A percentile compares a stretch with the other conserved stretches of the same genome.
These are phyloP conservation scores for Genyomyrus donnyi DNA, from an alignment of 2,113 vertebrate genomes.

Conservation along the genomic window DNA sequence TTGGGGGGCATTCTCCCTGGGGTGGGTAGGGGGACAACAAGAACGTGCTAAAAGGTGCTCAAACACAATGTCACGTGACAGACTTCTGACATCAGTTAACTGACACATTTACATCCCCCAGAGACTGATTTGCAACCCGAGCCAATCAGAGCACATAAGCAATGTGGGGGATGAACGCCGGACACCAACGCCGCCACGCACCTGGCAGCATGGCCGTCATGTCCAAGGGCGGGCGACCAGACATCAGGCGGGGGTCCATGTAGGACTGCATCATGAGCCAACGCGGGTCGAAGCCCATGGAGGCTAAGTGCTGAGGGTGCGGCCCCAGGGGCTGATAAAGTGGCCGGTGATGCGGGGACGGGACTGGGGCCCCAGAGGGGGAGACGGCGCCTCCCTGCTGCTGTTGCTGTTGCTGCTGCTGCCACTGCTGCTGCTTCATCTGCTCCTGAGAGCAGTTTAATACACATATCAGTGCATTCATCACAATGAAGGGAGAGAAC, in stretches of 20 bases:
- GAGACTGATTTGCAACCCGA: background rate
- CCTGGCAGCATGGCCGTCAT: conserved; percentile 85
- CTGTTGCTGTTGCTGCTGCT: conserved; percentile 59
- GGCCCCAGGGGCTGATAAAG: conserved; percentile 89
- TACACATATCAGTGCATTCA: background rate
- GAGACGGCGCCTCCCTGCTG: conserved; percentile 73
- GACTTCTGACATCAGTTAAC: background rate
- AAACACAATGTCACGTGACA: background rate
- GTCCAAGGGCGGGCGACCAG: conserved; percentile 84
- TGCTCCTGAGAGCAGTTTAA: conserved; percentile 71
- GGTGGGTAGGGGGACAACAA: background rate
- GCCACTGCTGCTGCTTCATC: conserved; percentile 77
- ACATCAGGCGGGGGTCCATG: conserved; percentile 96
- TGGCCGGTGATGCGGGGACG: conserved; percentile 80
- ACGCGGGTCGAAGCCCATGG: conserved; percentile 94
- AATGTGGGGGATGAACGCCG: background rate
- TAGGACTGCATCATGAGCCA: conserved; percentile 99
- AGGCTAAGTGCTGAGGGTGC: conserved; percentile 87
- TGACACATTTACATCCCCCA: background rate
- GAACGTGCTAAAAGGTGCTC: background rate
- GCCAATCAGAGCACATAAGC: background rate
- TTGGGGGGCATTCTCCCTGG: conserved; percentile 90
- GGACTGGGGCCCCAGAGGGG: conserved; percentile 70
- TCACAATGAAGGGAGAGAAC: background rate
- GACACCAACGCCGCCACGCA: conserved; percentile 36